Evolutionary conservation across 2,797 vertebrate genomes (phyloP), one percentile per base, ranked within the genome.

Genomic region (Champsocephalus gunnari): DNA sequence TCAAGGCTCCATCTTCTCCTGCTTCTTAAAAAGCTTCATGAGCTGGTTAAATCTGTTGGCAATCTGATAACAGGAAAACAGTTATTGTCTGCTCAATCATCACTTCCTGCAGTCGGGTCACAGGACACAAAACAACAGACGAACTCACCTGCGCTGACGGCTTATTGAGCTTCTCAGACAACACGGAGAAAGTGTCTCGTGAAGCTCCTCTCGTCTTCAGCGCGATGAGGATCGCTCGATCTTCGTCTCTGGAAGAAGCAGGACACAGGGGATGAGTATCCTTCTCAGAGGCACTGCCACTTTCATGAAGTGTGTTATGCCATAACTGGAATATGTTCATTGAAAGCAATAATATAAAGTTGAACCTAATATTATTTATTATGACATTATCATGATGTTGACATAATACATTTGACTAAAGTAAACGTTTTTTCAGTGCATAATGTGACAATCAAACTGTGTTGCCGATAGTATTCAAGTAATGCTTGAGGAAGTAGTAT

Each of bases 11-110:
- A 95, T 93, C 94, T 94, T 93, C 83, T 93, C 97, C 76, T 96
- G 96, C 92, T 97, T 99, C 95, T 98, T 98, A 91, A 98, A 98
- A 56, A 99, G 94, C 91, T 98, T 99, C 96, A 98, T 95, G 79
- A 99, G 94, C 73, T 98, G 97, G 82, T 95, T 88, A 86, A 99
- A 98, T 80, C 97, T 95, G 87, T 98, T 96, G 78, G 96, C 96
- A 81, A 99, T 95, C 98, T 99, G 89, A 72, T 28, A 53, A n/a
- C 28, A 55, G 61, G 19, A 54, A 71, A 28, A 51, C 0, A 7
- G 17, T 67, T 12, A 75, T 0, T 41, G 2, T 5, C 24, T 13
- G 24, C 4, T 19, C 14, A 9, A 24, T 38, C 3, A 24, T 14
- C 2, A 17, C n/a, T 54, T 48, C 4, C 12, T 17, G 17, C 5